phyloP scores from a whole-genome alignment of 2,113 vertebrate genomes.

The Colistium nudipinnis region DNA sequence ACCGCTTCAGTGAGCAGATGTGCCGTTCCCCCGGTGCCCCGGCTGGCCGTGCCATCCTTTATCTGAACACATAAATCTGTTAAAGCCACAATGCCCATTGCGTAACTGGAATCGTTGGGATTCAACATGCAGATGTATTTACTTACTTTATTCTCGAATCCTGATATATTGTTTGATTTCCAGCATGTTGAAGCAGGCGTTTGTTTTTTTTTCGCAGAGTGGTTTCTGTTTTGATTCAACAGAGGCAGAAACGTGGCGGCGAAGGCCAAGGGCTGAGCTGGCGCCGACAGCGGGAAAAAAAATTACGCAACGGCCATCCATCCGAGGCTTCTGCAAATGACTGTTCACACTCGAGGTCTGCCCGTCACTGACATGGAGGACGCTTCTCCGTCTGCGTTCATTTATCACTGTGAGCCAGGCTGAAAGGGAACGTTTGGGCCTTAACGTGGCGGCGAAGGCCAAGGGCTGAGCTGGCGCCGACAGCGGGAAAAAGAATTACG shows the following conservation, averaged over 20 bases:
- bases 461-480: no score
- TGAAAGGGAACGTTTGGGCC: background rate
- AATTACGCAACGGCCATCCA: conserved; percentile 26
- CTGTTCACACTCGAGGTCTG: conserved; percentile 29
- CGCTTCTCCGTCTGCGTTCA: conserved; percentile 32
- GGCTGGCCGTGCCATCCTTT: conserved; percentile 42
- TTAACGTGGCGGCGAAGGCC: no score
- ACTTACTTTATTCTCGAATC: no score
- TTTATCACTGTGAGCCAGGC: conserved; percentile 48
- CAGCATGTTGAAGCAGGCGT: conserved; percentile 6
- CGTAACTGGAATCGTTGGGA: conserved; percentile 64
- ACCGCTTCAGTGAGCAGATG: background rate
- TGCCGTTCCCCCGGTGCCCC: background rate
- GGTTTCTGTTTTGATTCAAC: background rate
- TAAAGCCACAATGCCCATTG: conserved; percentile 59
- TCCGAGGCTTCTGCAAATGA: conserved; percentile 14
- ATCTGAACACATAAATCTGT: conserved; percentile 54
- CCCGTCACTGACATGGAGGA: conserved; percentile 20
- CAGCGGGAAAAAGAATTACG: no score
- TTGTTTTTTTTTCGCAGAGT: background rate
- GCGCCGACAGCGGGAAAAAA: conserved; percentile 5
- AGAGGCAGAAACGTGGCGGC: background rate
- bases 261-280: background rate
- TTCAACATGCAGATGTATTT: conserved; percentile 57
- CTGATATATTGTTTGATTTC: conserved; percentile 59